Percentiles rank a stretch among this genome's conserved stretches.
These are phyloP conservation scores for Lates calcarifer DNA, from an alignment of 2,113 vertebrate genomes.

Conservation along the genomic window DNA sequence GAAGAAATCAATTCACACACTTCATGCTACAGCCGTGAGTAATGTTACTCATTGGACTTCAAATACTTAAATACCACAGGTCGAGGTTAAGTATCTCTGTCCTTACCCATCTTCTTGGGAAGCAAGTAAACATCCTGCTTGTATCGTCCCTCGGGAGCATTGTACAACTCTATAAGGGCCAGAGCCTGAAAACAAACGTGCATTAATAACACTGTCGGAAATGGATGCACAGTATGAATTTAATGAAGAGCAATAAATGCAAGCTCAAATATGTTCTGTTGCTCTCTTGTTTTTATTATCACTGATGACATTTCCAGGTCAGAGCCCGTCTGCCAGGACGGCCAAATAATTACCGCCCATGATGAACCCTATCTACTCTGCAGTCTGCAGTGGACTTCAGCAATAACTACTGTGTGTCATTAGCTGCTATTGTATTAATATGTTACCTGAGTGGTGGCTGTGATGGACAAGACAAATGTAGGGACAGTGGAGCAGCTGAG, in stretches of 20 bases:
- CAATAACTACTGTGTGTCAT: not conserved
- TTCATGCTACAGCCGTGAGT: not conserved
- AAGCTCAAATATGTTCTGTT: not conserved
- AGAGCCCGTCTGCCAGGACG: not conserved
- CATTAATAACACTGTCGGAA: conserved; percentile 2
- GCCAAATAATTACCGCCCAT: conserved; percentile 15
- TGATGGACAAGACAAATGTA: conserved; percentile 98
- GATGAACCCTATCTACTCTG: not conserved
- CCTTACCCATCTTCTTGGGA: conserved; percentile 98
- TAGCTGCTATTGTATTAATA: not conserved
- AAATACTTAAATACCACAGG: conserved; percentile 11
- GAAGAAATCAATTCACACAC: not conserved
- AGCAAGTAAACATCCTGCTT: conserved; percentile 99
- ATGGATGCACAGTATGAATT: not conserved
- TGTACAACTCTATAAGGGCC: conserved; percentile 97
- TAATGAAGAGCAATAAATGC: not conserved
- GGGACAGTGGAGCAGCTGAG: conserved; percentile 98
- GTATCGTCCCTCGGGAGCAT: conserved; percentile 96
- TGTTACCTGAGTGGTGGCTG: conserved; percentile 96
- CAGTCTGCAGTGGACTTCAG: not conserved
- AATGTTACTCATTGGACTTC: not conserved
- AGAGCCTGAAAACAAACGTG: conserved; percentile 86
- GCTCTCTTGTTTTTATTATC: not conserved
- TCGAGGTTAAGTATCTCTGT: conserved; percentile 18
- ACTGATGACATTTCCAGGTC: conserved; percentile 27